Conservation (phyloP, 2,888 invertebrate genomes). For the Autographa pulchrina region DNA sequence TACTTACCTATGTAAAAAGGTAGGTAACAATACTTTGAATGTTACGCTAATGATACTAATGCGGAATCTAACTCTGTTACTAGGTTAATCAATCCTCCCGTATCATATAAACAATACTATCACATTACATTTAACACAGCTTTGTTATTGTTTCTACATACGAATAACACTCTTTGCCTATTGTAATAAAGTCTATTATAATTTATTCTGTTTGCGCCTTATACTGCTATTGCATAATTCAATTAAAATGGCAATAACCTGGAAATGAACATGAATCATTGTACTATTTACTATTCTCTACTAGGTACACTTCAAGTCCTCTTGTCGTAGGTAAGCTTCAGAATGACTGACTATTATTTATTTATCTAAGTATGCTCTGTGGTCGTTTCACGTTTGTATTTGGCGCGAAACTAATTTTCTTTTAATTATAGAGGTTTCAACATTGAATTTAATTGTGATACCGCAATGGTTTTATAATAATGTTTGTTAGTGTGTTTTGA, state of each 20-base stretch:
- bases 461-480: no score
- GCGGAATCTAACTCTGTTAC: slow-evolving; percentile 9
- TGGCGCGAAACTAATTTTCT: background rate
- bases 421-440: no score
- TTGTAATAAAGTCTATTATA: slow-evolving; percentile 30
- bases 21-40: background rate
- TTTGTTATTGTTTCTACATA: slow-evolving; percentile 5
- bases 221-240: slow-evolving; percentile 43
- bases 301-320: background rate
- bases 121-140: slow-evolving; percentile 9
- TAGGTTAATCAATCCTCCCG: slow-evolving; percentile 11
- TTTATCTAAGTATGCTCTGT: background rate
- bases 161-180: background rate
- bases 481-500: no score
- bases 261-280: slow-evolving; percentile 18
- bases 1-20: background rate
- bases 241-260: slow-evolving; percentile 51
- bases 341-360: background rate
- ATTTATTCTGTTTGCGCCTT: background rate
- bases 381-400: background rate
- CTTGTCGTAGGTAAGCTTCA: slow-evolving; percentile 3
- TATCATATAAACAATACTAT: slow-evolving; percentile 32
- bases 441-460: no score
- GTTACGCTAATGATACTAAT: background rate
- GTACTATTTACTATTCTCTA: background rate